Evolutionary conservation across 2,797 vertebrate species (phyloP).

Genomic region (Rhabdophis nuchalis): DNA sequence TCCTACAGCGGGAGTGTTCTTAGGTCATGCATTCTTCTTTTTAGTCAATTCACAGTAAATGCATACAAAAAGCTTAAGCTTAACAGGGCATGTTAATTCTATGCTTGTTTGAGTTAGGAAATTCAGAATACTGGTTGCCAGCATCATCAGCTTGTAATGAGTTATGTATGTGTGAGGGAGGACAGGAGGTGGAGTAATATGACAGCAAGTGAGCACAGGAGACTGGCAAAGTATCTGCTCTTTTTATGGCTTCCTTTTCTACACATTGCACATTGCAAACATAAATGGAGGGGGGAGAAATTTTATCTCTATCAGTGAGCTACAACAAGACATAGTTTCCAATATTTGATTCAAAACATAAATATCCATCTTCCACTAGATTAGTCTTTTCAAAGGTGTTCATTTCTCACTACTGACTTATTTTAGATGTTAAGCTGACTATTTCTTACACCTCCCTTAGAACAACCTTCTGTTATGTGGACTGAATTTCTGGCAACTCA

Average conservation of each 20-base stretch:
- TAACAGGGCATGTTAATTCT: background rate
- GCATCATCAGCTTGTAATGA: conserved; percentile 40
- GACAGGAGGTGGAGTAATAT: conserved; percentile 47
- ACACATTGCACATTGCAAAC: conserved; percentile 22
- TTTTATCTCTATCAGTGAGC: background rate
- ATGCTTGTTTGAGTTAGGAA: background rate
- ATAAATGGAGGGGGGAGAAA: background rate
- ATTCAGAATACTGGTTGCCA: conserved; percentile 37
- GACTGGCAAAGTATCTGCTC: conserved; percentile 35
- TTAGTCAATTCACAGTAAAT: background rate
- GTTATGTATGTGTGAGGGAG: conserved; percentile 42
- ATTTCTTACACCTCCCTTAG: background rate
- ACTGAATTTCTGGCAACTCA: background rate
- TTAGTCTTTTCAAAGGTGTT: background rate
- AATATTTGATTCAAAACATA: background rate
- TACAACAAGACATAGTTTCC: conserved; percentile 10
- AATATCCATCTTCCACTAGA: conserved; percentile 11
- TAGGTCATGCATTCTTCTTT: background rate
- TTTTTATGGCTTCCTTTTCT: conserved; percentile 40
- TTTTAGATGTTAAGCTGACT: background rate
- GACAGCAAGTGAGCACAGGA: conserved; percentile 39
- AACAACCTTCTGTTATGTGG: background rate
- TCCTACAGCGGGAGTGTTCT: background rate
- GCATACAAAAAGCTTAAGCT: conserved; percentile 33
- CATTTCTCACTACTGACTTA: background rate